phyloP scores from a whole-genome alignment of 2,888 invertebrate genomes.

The Diarsia rubi region DNA sequence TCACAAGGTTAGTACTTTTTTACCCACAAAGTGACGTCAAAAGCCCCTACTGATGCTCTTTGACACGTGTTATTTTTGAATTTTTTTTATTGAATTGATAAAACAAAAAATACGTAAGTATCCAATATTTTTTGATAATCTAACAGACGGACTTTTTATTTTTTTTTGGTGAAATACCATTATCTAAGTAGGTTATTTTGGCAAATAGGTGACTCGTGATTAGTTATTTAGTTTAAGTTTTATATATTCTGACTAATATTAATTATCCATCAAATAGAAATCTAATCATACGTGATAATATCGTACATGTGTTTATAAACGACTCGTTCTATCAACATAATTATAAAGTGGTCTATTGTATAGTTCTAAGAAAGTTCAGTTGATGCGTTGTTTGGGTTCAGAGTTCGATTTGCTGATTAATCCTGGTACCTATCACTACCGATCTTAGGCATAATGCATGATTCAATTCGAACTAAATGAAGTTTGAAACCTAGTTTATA shows the following conservation, averaged over 20 bases:
- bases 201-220: background rate
- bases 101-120: too few species aligned
- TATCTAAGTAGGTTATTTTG: background rate
- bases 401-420: conserved; percentile 19
- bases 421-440: background rate
- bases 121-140: too few species aligned
- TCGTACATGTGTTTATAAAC: background rate
- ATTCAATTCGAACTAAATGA: conserved; percentile 2
- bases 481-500: background rate
- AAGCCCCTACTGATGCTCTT: too few species aligned
- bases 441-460: background rate
- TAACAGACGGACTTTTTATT: too few species aligned
- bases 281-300: background rate
- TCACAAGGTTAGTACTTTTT: too few species aligned
- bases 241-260: background rate
- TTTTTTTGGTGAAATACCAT: too few species aligned
- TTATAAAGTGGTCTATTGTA: conserved; percentile 12
- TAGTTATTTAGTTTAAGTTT: background rate
- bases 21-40: too few species aligned
- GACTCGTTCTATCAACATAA: background rate
- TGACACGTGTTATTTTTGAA: too few species aligned
- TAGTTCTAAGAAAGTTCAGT: conserved; percentile 18
- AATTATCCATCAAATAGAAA: background rate
- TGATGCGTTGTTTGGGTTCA: conserved; percentile 1
- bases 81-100: too few species aligned